Evolutionary conservation across 2,113 vertebrate species (phyloP), one percentile per base, ranked within the genome.

Genomic region (Otolemur garnettii): DNA sequence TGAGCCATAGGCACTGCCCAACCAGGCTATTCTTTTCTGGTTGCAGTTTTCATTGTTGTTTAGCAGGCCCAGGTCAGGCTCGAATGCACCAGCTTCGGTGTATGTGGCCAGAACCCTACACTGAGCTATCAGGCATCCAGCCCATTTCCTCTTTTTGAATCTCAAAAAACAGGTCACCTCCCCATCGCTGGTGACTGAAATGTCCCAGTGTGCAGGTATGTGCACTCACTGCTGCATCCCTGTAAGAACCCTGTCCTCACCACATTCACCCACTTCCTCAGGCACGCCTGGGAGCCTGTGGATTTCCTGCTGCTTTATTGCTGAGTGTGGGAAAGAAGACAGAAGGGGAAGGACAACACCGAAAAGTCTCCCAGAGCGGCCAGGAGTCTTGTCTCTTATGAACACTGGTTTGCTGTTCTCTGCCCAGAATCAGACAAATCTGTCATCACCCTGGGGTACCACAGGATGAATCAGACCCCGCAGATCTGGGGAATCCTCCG

Each of bases 301-400:
- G 90, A 35, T 92, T 97, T 86, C 85, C 18, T 83, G 75, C 38
- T 60, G n/a, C 22, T 82, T 85, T 78, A 81, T 71, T 71, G 4
- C 22, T n/a, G 35, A 91, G 79, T 80, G 38, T 90, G 84, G 80
- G 93, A 94, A 93, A 87, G 66, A 33, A 87, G 90, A 84, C 62
- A 92, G 28, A 71, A 21, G 38, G 68, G 77, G 42, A 38, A 10
- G 19, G 64, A 42, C 38, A 57, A 22, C 2, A 4, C 5, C 79
- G 60, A 64, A 86, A 92, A 84, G 50, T n/a, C 88, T 93, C 69
- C 88, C 17, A 9, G 69, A 88, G 59, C 38, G 9, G 87, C 75
- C n/a, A 28, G 19, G 17, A 66, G 72, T 50, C 55, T 86, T 77
- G 60, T 84, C 83, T 81, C 66, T 74, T 26, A 38, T 66, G 69